phyloP scores from a whole-genome alignment of 2,888 invertebrate species.

The Chelonus formosanus region DNA sequence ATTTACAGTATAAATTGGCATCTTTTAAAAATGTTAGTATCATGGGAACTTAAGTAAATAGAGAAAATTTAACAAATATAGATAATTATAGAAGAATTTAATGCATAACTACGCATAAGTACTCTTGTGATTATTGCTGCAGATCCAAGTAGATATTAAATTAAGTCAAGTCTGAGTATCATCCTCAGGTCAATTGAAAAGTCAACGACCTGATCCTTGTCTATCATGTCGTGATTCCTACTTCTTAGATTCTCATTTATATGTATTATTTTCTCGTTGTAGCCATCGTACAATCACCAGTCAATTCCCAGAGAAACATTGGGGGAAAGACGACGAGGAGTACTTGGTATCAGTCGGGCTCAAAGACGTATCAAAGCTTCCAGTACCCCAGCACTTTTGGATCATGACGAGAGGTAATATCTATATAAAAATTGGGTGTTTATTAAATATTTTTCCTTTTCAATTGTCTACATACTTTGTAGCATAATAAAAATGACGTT shows the following conservation, averaged over 20 bases:
- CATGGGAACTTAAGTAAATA: background rate
- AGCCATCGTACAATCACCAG: constrained; percentile 42
- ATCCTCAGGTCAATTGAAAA: constrained; percentile 4
- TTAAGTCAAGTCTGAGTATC: constrained; percentile 14
- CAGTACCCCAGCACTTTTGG: constrained; percentile 58
- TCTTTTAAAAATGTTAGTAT: background rate
- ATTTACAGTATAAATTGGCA: background rate
- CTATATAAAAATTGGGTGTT: background rate
- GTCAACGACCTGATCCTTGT: constrained; percentile 13
- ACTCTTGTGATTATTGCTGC: background rate
- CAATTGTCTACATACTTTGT: too few relatives aligned
- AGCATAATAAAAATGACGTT: too few relatives aligned
- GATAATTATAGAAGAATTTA: too few relatives aligned
- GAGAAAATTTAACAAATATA: background rate
- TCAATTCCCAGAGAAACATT: constrained; percentile 26
- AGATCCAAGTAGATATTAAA: constrained; percentile 11
- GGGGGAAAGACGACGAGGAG: constrained; percentile 52
- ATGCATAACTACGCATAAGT: background rate
- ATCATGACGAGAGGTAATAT: constrained; percentile 53
- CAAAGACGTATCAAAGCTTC: constrained; percentile 59
- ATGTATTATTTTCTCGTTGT: constrained; percentile 25
- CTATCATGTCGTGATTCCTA: constrained; percentile 1
- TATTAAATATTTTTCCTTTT: background rate
- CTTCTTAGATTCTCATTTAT: constrained; percentile 7
- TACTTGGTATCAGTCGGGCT: constrained; percentile 51